Conservation (phyloP, 2,797 vertebrate species). For the Heterohyrax brucei region DNA sequence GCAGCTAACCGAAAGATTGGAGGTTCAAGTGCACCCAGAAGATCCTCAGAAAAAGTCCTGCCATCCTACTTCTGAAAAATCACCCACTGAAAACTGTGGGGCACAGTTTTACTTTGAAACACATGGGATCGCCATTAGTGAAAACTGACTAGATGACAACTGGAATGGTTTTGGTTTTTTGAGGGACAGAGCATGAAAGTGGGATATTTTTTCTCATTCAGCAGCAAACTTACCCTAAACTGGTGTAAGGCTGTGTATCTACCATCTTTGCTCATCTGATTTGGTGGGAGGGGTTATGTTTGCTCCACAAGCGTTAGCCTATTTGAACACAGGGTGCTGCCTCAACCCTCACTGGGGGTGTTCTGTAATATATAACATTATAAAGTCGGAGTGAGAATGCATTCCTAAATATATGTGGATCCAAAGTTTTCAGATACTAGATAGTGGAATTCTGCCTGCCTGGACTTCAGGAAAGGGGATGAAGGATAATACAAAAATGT, state of each 20-base stretch:
- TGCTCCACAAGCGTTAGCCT: background rate
- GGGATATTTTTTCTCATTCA: conserved; percentile 30
- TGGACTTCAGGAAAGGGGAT: background rate
- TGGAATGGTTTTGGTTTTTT: too few species aligned
- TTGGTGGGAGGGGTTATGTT: background rate
- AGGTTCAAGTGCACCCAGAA: too few species aligned
- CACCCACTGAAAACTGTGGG: too few species aligned
- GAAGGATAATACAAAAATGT: background rate
- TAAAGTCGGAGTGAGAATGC: background rate
- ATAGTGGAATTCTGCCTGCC: background rate
- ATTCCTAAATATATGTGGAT: background rate
- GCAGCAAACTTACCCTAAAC: background rate
- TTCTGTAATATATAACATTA: background rate
- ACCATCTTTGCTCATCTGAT: background rate
- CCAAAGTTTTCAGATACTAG: background rate
- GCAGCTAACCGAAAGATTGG: too few species aligned
- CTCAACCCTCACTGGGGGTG: background rate
- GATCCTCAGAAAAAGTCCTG: too few species aligned
- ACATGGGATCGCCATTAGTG: too few species aligned
- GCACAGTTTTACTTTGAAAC: too few species aligned
- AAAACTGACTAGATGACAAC: too few species aligned
- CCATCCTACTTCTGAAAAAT: too few species aligned
- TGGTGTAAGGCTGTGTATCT: background rate
- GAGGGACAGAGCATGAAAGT: background rate
- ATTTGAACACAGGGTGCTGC: background rate